Evolutionary conservation across 2,888 invertebrate genomes (phyloP).

Genomic region (Flabesymbios commensalis): DNA sequence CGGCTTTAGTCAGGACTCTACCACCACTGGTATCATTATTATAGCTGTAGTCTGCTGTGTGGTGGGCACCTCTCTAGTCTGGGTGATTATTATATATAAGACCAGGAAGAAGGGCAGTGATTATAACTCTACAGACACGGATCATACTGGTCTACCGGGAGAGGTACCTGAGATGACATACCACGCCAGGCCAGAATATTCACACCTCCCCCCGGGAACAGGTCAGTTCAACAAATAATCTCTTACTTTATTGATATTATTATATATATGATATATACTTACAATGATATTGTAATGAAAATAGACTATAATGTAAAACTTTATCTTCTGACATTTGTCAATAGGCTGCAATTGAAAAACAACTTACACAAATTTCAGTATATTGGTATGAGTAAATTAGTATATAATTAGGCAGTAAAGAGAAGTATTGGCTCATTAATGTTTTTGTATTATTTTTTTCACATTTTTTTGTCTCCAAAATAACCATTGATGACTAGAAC

Average conservation of each 20-base stretch:
- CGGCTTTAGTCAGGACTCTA: constrained; percentile 67
- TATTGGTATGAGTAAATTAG: no score
- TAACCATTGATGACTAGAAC: no score
- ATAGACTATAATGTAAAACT: no score
- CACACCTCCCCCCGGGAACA: constrained; percentile 44
- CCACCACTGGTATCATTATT: constrained; percentile 83
- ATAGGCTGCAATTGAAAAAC: no score
- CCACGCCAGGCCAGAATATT: constrained; percentile 39
- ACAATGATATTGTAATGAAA: not conserved
- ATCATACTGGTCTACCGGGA: constrained; percentile 40
- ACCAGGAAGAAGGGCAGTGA: constrained; percentile 68
- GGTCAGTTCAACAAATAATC: constrained; percentile 15
- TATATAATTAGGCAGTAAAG: no score
- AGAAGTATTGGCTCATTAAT: no score
- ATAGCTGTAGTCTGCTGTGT: constrained; percentile 89
- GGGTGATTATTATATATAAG: constrained; percentile 89
- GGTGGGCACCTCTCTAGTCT: constrained; percentile 85
- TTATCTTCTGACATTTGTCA: no score
- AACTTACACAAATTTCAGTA: no score
- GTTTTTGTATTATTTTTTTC: no score
- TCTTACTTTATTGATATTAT: constrained; percentile 14
- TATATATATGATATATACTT: not conserved
- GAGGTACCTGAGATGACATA: constrained; percentile 53
- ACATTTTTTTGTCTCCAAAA: no score
- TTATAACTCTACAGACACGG: constrained; percentile 56